Base-by-base conservation (phyloP, 2,113 vertebrate species). In the Tursiops truncatus region DNA sequence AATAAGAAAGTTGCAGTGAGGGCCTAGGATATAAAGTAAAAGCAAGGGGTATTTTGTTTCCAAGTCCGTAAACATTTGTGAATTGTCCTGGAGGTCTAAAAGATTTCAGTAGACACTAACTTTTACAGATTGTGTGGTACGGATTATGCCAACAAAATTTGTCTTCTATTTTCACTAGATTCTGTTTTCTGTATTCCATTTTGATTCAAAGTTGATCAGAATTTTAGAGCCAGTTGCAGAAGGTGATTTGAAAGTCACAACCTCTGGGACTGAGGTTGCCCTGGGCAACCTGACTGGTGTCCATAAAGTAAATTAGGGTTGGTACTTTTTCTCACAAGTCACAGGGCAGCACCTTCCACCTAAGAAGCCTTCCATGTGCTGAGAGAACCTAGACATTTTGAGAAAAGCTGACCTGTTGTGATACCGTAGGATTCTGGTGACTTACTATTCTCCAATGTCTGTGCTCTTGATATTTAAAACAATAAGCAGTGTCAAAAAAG, bases 11-110 rank as follows among this genome's bases (percentile, higher is more conserved):
- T 44, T 73, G 53, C 33, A 50, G 58, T 87, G 33, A 86, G 33
- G 28, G n/a, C 80, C 33, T 56, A 33, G 83, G 31, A 67, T 18
- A 18, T 80, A 70, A 89, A 81, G 44, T 50, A 89, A 88, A 70
- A 88, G 21, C 23, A 47, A 63, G 83, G 25, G 17, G 21, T 71
- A 65, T 79, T 94, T 95, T 95, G 14, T 60, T 96, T 96, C 85
- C 74, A 63, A 74, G 31, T 85, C 26, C 41, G 41, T 79, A 70
- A 88, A 84, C 36, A 82, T 89, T 88, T 74, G 18, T 90, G 12
- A 93, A 26, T 96, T 95, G 31, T 63, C n/a, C n/a, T 84, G 58
- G 47, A 91, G 14, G 31, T 68, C 47, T 74, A 58, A 80, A 97
- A 91, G 41, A 80, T 89, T 84, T 84, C 70, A 36, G 8, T 53